Base-by-base conservation (phyloP, 2,113 vertebrate species). In the Nansenia antarctica region DNA sequence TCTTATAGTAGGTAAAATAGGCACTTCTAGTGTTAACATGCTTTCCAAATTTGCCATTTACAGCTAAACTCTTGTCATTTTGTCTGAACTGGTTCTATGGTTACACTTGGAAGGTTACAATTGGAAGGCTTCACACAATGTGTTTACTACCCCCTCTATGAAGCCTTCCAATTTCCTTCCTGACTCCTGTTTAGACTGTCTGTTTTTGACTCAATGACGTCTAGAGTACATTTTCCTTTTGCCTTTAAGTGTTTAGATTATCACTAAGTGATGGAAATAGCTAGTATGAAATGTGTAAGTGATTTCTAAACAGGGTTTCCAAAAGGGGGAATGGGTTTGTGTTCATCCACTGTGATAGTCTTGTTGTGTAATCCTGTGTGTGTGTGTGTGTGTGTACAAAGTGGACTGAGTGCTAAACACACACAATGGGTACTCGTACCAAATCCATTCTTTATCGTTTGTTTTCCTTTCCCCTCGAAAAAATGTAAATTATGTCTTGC, bases 401-500 rank as follows among this genome's bases (percentile, higher is more conserved):
- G 52, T 24, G 29, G 29, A n/a, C 49, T 27, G 54, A 3, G 62
- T 45, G 32, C 35, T 39, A 64, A 67, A 62, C 65, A 65, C 62
- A 37, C 45, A 42, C 54, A 39, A 22, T 39, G 60, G 39, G 37
- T 24, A 14, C 76, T 60, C 20, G 67, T 61, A 70, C 62, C 66
- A 55, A 70, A 62, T 61, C 72, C 64, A 58, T 79, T 61, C 65
- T 78, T 79, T 54, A 69, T 47, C 60, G 39, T 76, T 58, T 83
- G 79, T 67, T 74, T 79, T 81, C 47, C 18, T 60, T 69, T 69
- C 30, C 61, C 27, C 27, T 73, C 42, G 52, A 65, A 66, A 60
- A 80, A 62, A 79, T 77, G 71, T 84, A 82, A 81, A 82, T 72
- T 32, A 82, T 72, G 72, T 73, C 80, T 73, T 32, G 45, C 64